Conservation (phyloP, 2,797 vertebrate genomes). For the Lemur catta region DNA sequence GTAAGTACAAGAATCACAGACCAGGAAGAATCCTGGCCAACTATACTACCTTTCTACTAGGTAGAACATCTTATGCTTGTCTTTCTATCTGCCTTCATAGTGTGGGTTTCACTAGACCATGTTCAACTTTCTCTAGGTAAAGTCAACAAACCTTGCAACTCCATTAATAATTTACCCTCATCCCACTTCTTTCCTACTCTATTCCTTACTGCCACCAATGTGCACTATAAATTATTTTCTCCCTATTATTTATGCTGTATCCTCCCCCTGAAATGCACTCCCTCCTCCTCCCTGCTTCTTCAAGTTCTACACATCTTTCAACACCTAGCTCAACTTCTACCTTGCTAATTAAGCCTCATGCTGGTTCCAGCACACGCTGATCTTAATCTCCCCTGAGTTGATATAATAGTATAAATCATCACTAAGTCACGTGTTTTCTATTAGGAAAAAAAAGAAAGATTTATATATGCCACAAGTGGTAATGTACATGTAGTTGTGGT, state of each 20-base stretch:
- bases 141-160: background rate
- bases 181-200: conserved; percentile 46
- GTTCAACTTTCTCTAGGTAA: conserved; percentile 14
- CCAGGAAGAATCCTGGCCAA: background rate
- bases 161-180: conserved; percentile 62
- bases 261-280: conserved; percentile 32
- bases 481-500: background rate
- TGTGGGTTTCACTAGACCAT: background rate
- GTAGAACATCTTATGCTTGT: background rate
- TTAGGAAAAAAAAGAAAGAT: background rate
- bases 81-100: background rate
- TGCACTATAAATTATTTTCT: conserved; percentile 59
- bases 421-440: background rate
- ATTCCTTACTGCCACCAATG: conserved; percentile 53
- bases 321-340: conserved; percentile 37
- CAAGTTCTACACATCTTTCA: conserved; percentile 48
- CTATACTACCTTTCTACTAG: background rate
- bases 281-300: conserved; percentile 38
- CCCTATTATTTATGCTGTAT: conserved; percentile 41
- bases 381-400: background rate
- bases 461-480: background rate
- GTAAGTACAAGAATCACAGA: background rate
- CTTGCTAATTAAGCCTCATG: conserved; percentile 45
- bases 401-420: background rate
- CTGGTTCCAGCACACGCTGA: background rate